Percentiles rank a stretch among this genome's conserved stretches.
Conservation (phyloP, 2,113 vertebrate species). For the Falcunculus frontatus region DNA sequence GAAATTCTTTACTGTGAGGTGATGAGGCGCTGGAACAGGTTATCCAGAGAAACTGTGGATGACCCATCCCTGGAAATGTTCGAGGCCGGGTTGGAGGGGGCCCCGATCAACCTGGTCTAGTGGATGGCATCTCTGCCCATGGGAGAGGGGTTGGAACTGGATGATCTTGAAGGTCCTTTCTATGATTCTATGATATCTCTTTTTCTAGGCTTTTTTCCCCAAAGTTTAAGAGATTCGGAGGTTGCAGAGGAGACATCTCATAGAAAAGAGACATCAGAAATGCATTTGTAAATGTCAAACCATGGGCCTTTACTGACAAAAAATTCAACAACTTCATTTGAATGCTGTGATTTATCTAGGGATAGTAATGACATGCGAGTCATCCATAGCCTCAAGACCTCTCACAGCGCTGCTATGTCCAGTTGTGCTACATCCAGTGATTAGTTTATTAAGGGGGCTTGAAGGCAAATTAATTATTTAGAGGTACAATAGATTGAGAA, state of each 20-base stretch:
- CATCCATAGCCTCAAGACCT: not conserved
- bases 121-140: not conserved
- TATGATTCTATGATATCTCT: not conserved
- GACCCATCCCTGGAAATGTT: not conserved
- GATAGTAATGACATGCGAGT: constrained; percentile 15
- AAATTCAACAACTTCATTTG: not conserved
- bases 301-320: not conserved
- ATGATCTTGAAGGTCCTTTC: not conserved
- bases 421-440: constrained; percentile 16
- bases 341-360: constrained; percentile 24
- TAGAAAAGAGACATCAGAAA: constrained; percentile 11
- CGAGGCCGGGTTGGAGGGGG: not conserved
- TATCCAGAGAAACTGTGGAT: not conserved
- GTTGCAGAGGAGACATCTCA: not conserved
- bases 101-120: not conserved
- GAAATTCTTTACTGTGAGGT: not conserved
- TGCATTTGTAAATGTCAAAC: not conserved
- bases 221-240: not conserved
- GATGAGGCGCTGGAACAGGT: not conserved
- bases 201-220: not conserved
- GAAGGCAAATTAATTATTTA: constrained; percentile 64
- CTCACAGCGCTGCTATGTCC: constrained; percentile 24
- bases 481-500: constrained; percentile 49
- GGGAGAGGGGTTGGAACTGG: not conserved
- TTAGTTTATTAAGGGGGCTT: constrained; percentile 55